Conservation (phyloP, 2,113 vertebrate species). For the Rhinoptilus africanus region DNA sequence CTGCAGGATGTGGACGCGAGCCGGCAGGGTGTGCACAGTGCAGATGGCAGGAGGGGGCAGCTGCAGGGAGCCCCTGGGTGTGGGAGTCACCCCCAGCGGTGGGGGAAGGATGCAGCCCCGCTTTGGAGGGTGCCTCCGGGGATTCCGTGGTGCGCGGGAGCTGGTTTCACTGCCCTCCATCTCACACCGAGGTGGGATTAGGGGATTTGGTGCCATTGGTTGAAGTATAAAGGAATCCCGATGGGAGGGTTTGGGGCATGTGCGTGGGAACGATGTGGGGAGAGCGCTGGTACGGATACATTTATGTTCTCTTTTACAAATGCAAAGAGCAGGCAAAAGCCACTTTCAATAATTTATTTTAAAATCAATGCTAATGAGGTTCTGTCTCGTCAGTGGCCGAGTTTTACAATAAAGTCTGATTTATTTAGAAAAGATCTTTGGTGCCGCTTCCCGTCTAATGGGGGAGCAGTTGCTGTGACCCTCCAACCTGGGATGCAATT, state of each 20-base stretch:
- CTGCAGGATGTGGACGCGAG: background rate
- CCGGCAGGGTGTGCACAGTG: rapidly evolving
- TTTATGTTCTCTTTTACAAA: slow-evolving; percentile 72
- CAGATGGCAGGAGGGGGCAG: rapidly evolving
- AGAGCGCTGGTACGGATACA: background rate
- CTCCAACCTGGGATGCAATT: slow-evolving; percentile 72
- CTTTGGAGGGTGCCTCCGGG: background rate
- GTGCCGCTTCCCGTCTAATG: slow-evolving; percentile 69
- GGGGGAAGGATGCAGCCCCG: rapidly evolving
- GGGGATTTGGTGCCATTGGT: background rate
- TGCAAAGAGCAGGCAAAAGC: slow-evolving; percentile 75
- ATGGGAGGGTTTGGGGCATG: background rate
- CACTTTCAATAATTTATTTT: slow-evolving; percentile 82
- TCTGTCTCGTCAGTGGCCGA: slow-evolving; percentile 71
- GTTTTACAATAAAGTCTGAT: slow-evolving; percentile 80
- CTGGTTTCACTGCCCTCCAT: background rate
- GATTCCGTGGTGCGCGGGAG: rapidly evolving
- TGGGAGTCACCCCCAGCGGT: background rate
- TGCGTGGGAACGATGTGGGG: rapidly evolving
- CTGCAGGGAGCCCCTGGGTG: background rate
- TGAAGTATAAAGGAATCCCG: slow-evolving; percentile 38
- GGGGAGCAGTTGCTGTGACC: slow-evolving; percentile 63
- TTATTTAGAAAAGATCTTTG: slow-evolving; percentile 81
- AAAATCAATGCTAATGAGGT: slow-evolving; percentile 83
- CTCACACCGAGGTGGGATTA: background rate